A percentile compares a stretch with the other conserved stretches of the same genome.
These are phyloP conservation scores for Prionailurus viverrinus DNA, from an alignment of 2,113 vertebrate genomes.

Conservation along the genomic window DNA sequence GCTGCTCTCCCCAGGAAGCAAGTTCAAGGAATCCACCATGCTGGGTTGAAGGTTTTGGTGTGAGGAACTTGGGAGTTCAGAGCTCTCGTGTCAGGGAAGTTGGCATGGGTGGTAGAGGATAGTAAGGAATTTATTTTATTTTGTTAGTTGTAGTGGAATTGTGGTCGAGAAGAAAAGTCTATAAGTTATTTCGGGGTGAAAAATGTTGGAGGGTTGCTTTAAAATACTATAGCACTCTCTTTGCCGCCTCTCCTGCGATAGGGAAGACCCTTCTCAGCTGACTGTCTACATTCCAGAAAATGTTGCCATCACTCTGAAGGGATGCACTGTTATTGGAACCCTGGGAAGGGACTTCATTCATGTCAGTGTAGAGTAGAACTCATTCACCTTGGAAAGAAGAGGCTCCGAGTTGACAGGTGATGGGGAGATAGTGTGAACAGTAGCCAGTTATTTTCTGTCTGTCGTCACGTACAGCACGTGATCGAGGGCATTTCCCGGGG, in stretches of 20 bases:
- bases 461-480: background rate
- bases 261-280: background rate
- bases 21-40: too few species aligned
- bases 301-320: background rate
- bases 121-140: conserved; percentile 16
- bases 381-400: background rate
- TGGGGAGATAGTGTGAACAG: background rate
- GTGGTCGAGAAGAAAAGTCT: background rate
- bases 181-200: background rate
- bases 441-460: background rate
- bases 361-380: background rate
- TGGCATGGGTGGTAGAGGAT: background rate
- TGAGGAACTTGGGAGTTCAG: background rate
- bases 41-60: background rate
- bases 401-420: background rate
- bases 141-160: background rate
- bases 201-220: background rate
- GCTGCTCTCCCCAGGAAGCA: too few species aligned
- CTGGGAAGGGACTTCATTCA: background rate
- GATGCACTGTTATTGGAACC: background rate
- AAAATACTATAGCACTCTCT: background rate
- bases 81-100: background rate
- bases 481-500: background rate
- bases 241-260: background rate
- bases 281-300: background rate